Base-by-base conservation (phyloP, 1,140 invertebrate species). In the Macrostomum lignano region DNA sequence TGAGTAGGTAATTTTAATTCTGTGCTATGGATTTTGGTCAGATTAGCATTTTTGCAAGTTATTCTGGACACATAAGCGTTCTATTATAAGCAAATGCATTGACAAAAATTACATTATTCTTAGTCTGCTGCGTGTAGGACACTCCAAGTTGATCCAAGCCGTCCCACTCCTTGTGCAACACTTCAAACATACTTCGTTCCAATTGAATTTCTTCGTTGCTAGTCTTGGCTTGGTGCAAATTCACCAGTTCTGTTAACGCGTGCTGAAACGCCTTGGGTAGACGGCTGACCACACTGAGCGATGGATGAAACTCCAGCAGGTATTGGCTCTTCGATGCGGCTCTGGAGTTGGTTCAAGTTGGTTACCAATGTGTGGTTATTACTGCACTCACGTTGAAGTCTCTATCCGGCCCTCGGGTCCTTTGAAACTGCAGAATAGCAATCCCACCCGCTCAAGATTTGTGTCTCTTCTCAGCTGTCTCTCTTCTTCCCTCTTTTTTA, bases 261-360 rank as follows among this genome's bases (percentile, higher is more conserved):
- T 51, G 46, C 26, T 46, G 44, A 4, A 58, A 35, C 17, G 52
- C 47, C 13, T 42, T 33, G 14, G 53, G 49, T 10, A 58, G 39
- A 7, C 45, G 44, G 37, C 46, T 45, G 21, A 49, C 49, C 13
- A 55, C 40, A 21, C 49, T 46, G 20, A 58, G 38, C 20, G 46
- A 52, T 7, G 52, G 52, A 34, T 56, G 55, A 33, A 55, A 55
- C 41, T 58, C 55, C 14, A 58, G 35, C 40, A 58, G 42, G 33
- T 44, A 58, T n/a, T 54, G 37, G 36, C 49, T 51, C 36, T 46
- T 47, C 40, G 55, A 32, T 14, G 48, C 48, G 31, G 51, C 43
- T 20, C 53, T 53, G 36, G 11, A 15, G 41, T 29, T 11, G 11
- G 5, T 10, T 13, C 21, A n/a, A 6, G 13, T 7, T 14, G 22